These are phyloP conservation scores for Sinopyrophorus schimmeli DNA, from an alignment of 2,888 invertebrate species.

Conservation along the genomic window DNA sequence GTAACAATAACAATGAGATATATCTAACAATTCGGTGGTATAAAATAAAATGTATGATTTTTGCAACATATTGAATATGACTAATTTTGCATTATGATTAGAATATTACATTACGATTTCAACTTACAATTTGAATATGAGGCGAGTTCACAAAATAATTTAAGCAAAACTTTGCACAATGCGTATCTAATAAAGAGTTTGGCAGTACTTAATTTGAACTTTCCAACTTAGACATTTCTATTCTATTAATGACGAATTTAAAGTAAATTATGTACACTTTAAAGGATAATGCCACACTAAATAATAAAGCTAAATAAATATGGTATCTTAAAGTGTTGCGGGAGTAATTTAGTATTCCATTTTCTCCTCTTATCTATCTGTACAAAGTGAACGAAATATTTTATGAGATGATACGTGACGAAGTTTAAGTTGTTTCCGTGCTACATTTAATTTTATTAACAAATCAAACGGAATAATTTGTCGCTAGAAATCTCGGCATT, in stretches of 20 bases:
- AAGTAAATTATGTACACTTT: neutral
- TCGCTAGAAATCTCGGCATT: constrained; percentile 8
- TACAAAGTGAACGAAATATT: constrained; percentile 9
- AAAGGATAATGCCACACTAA: constrained; percentile 5
- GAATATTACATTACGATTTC: too few relatives aligned
- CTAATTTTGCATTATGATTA: too few relatives aligned
- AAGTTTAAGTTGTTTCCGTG: constrained; percentile 20
- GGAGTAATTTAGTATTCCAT: constrained; percentile 8
- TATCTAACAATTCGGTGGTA: too few relatives aligned
- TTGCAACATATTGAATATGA: too few relatives aligned
- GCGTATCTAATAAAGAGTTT: too few relatives aligned
- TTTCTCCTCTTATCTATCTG: constrained; percentile 9
- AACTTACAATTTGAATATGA: too few relatives aligned
- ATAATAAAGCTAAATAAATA: constrained; percentile 10
- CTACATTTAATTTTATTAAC: constrained; percentile 20
- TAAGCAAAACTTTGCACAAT: too few relatives aligned
- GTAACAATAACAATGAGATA: too few relatives aligned
- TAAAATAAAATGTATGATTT: too few relatives aligned
- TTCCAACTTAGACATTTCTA: too few relatives aligned
- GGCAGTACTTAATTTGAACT: too few relatives aligned
- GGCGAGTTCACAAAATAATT: too few relatives aligned
- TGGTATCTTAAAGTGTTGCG: constrained; percentile 11
- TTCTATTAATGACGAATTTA: neutral
- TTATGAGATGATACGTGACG: constrained; percentile 12
- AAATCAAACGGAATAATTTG: constrained; percentile 28